A percentile compares a stretch with the other conserved stretches of the same genome.
Evolutionary conservation across 2,113 vertebrate species (phyloP).

Genomic region (Sus scrofa): T2T-Sscrofa CM000824.6:57247501-57248000

Average conservation of each 20-base stretch:
- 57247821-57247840: constrained; percentile 99
- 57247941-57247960: fast-evolving
- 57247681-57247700: background rate
- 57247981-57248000: too few species aligned
- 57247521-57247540: background rate
- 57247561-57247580: background rate
- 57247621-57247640: background rate
- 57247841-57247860: constrained; percentile 98
- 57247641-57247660: background rate
- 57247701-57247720: background rate
- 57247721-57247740: background rate
- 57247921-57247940: fast-evolving
- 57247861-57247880: constrained; percentile 99
- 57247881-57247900: constrained; percentile 99
- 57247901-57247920: constrained; percentile 85
- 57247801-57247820: constrained; percentile 99
- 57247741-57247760: background rate
- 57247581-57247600: background rate
- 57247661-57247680: background rate
- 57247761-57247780: constrained; percentile 28
- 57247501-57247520: background rate
- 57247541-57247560: background rate
- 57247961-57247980: fast-evolving
- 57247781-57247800: constrained; percentile 99
- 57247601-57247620: background rate